Evolutionary conservation across 2,113 vertebrate genomes (phyloP).

Genomic region (Typhlomys cinereus): DNA sequence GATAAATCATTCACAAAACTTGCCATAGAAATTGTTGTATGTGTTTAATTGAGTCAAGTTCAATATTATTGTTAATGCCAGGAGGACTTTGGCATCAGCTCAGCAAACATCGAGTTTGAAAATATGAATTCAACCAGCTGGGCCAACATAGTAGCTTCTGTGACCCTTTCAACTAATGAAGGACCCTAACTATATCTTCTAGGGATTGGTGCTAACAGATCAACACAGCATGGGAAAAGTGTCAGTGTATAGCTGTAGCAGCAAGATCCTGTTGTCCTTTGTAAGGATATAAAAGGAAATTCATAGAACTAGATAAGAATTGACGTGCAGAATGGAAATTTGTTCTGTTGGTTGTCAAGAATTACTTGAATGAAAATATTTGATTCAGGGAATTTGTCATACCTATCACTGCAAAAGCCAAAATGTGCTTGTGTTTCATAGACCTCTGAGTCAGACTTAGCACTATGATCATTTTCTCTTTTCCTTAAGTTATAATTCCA

Average conservation of each 20-base stretch:
- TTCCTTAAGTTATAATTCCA: neutral
- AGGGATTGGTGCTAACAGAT: neutral
- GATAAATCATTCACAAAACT: too few relatives aligned
- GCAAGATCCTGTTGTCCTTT: neutral
- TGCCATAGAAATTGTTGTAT: constrained; percentile 2
- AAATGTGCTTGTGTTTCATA: neutral
- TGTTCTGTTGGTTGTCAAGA: neutral
- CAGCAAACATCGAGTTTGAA: constrained; percentile 66
- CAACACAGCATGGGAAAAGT: neutral
- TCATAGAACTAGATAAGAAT: neutral
- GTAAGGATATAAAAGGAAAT: neutral
- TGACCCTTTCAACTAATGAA: constrained; percentile 26
- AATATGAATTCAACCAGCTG: constrained; percentile 68
- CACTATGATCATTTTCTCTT: neutral
- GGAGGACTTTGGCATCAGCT: constrained; percentile 40
- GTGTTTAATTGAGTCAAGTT: constrained; percentile 48
- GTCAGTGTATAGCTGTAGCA: neutral
- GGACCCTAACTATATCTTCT: neutral
- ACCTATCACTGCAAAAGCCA: neutral
- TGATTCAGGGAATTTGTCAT: neutral
- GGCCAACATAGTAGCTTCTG: constrained; percentile 60
- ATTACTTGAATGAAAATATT: neutral
- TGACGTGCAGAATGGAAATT: neutral
- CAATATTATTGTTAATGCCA: constrained; percentile 54
- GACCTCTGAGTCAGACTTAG: neutral